These are phyloP conservation scores for Drosophila lacertosa DNA, from an alignment of 1,140 invertebrate genomes.

Conservation along the genomic window DNA sequence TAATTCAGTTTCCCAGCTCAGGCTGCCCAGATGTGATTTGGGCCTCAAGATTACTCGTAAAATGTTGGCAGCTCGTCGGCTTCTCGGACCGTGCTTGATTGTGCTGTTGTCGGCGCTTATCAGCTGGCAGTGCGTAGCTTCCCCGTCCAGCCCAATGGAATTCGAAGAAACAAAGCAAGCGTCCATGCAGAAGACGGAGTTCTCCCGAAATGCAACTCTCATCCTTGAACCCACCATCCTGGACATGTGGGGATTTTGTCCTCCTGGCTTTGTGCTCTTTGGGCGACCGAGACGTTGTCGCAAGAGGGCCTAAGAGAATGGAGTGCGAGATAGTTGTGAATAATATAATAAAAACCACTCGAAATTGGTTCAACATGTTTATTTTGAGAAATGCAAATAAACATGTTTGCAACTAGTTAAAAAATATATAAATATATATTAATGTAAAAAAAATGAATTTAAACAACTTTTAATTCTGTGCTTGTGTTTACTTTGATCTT, in stretches of 20 bases:
- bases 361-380: too few species aligned
- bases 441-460: too few species aligned
- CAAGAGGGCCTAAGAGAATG: constrained; percentile 1
- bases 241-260: not conserved
- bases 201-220: not conserved
- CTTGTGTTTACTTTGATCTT: too few species aligned
- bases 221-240: not conserved
- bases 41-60: not conserved
- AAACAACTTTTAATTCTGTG: too few species aligned
- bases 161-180: not conserved
- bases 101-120: not conserved
- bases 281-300: not conserved
- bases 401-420: too few species aligned
- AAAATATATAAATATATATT: too few species aligned
- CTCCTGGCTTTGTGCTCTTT: not conserved
- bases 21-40: not conserved
- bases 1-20: not conserved
- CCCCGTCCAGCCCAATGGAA: not conserved
- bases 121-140: not conserved
- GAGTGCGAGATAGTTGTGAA: too few species aligned
- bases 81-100: not conserved
- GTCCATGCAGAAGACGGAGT: not conserved
- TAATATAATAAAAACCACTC: too few species aligned
- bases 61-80: not conserved
- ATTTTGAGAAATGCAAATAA: too few species aligned